Evolutionary conservation across 2,797 vertebrate genomes (phyloP).

Genomic region (Urocyon cinereoargenteus): DNA sequence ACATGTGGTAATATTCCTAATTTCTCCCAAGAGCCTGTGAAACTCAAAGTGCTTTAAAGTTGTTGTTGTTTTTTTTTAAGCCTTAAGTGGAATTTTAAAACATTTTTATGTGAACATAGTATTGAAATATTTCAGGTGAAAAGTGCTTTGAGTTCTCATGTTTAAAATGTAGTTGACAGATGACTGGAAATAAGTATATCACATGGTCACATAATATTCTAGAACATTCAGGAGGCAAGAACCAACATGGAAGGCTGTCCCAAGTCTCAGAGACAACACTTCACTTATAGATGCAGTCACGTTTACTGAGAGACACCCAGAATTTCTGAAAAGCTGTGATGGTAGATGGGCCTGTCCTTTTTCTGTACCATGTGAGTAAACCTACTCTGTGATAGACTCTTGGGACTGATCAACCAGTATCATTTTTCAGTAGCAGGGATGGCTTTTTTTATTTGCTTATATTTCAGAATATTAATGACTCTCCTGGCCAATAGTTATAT

Average conservation of each 20-base stretch:
- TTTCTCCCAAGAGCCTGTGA: neutral
- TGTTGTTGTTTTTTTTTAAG: neutral
- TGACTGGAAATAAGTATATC: neutral
- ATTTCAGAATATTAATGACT: neutral
- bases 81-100: neutral
- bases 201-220: neutral
- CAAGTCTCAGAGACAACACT: neutral
- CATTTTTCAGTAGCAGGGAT: neutral
- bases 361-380: neutral
- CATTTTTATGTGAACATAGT: neutral
- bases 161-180: neutral
- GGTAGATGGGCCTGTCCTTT: neutral
- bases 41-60: conserved; percentile 29
- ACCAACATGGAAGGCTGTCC: neutral
- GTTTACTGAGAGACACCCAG: neutral
- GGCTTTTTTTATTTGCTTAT: neutral
- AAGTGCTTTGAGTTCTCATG: neutral
- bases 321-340: conserved; percentile 12
- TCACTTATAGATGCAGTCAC: neutral
- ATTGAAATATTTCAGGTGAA: neutral
- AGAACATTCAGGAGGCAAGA: neutral
- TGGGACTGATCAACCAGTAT: neutral
- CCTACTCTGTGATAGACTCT: neutral
- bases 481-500: neutral
- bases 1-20: neutral